Conservation (phyloP, 1,140 invertebrate genomes). For the Heliconius hermathena region DNA sequence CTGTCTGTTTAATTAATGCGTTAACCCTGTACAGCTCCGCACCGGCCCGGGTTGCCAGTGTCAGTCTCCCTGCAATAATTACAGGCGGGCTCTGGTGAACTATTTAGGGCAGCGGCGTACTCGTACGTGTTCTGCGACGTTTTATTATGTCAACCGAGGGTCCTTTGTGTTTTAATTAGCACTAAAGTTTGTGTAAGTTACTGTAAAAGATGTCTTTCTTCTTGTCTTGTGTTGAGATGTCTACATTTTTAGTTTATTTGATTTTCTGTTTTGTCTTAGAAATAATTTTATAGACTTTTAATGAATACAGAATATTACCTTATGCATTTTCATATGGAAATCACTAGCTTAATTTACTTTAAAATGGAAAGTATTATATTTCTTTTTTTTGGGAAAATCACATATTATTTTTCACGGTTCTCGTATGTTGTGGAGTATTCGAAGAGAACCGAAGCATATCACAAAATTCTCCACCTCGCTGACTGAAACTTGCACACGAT, state of each 20-base stretch:
- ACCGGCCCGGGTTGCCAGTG: slow-evolving; percentile 19
- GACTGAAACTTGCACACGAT: not conserved
- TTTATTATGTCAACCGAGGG: slow-evolving; percentile 64
- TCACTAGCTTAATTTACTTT: too few relatives aligned
- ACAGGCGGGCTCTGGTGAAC: slow-evolving; percentile 60
- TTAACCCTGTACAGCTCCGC: slow-evolving; percentile 18
- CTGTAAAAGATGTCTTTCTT: not conserved
- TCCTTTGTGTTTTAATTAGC: slow-evolving; percentile 72
- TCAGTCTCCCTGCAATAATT: slow-evolving; percentile 58
- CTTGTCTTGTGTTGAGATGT: not conserved
- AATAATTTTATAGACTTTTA: too few relatives aligned
- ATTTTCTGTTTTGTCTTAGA: not conserved
- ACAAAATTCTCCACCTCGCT: not conserved
- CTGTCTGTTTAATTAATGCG: not conserved
- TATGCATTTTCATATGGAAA: too few relatives aligned
- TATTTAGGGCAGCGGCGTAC: slow-evolving; percentile 60
- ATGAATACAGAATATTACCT: too few relatives aligned
- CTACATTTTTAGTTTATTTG: not conserved
- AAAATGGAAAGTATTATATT: too few relatives aligned
- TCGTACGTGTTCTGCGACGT: slow-evolving; percentile 47
- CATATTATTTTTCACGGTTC: too few relatives aligned
- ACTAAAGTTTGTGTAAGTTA: slow-evolving; percentile 22
- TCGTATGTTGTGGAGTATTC: too few relatives aligned
- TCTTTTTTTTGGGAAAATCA: too few relatives aligned
- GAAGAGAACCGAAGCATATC: too few relatives aligned